Percentiles rank a stretch among this genome's conserved stretches.
Evolutionary conservation across 1,140 invertebrate genomes (phyloP).

Genomic region (Drosophila tropicalis): DNA sequence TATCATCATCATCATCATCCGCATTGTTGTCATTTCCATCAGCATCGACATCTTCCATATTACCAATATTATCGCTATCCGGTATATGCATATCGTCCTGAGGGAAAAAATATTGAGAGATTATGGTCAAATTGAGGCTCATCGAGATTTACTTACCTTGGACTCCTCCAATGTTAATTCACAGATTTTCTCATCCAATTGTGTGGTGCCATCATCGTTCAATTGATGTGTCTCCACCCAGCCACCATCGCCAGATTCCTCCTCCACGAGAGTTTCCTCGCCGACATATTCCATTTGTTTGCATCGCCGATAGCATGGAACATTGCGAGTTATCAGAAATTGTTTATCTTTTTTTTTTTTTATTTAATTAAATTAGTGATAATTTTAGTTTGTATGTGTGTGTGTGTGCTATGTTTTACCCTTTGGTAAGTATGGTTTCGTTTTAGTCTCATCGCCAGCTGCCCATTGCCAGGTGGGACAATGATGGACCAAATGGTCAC

Average conservation of each 20-base stretch:
- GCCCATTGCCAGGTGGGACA: conserved; percentile 99
- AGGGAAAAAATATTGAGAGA: neutral
- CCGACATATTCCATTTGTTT: conserved; percentile 97
- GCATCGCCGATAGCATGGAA: conserved; percentile 95
- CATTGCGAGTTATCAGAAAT: conserved; percentile 98
- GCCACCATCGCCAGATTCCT: conserved; percentile 94
- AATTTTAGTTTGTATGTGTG: neutral
- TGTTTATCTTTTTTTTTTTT: conserved; percentile 90
- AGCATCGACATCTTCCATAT: conserved; percentile 11
- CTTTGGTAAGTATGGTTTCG: conserved; percentile 94
- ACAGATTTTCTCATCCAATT: conserved; percentile 84
- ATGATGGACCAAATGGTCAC: conserved; percentile 99
- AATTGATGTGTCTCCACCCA: conserved; percentile 99
- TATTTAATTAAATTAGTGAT: conserved; percentile 14
- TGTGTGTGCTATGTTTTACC: conserved; percentile 31
- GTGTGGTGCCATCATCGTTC: conserved; percentile 82
- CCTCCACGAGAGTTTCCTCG: conserved; percentile 94
- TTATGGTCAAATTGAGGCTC: no score
- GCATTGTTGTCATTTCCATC: conserved; percentile 22
- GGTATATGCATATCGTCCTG: conserved; percentile 78
- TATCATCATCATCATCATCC: conserved; percentile 92
- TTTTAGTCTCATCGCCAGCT: conserved; percentile 92
- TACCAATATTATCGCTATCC: conserved; percentile 55
- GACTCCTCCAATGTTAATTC: conserved; percentile 87
- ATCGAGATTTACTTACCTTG: conserved; percentile 68